These are phyloP conservation scores for Dermatophagoides farinae DNA, from an alignment of 1,140 invertebrate species.

Conservation along the genomic window DNA sequence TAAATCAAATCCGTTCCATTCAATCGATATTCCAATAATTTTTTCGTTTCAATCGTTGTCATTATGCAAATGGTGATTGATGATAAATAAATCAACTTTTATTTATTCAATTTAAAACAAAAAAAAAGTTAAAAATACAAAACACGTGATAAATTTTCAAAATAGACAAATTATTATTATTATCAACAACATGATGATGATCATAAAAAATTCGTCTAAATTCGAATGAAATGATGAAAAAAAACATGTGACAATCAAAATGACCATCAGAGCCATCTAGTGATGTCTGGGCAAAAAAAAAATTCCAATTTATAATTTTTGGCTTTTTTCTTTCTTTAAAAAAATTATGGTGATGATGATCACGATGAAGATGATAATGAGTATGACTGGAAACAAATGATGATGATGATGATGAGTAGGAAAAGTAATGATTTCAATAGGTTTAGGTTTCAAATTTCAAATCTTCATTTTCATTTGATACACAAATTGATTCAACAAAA, in stretches of 20 bases:
- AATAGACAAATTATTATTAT: background rate
- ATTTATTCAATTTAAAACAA: background rate
- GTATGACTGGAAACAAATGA: no score
- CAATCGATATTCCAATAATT: background rate
- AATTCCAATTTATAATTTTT: no score
- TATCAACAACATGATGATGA: no score
- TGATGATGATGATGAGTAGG: no score
- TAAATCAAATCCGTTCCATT: slow-evolving; percentile 5
- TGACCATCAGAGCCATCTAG: background rate
- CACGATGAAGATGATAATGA: no score
- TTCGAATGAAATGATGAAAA: no score
- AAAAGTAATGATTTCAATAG: no score
- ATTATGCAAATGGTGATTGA: no score
- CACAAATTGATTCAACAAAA: slow-evolving; percentile 15
- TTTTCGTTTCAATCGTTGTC: no score
- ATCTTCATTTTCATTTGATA: slow-evolving; percentile 9
- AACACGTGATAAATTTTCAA: background rate
- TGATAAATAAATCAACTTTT: background rate
- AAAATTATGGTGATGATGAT: no score
- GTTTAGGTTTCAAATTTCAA: background rate
- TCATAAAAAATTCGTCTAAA: no score
- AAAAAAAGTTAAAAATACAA: background rate
- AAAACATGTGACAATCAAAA: background rate
- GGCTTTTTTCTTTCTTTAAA: no score
- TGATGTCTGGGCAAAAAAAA: background rate